Percentiles rank a stretch among this genome's conserved stretches.
phyloP scores from a whole-genome alignment of 2,888 invertebrate species.

The Candidula unifasciata region DNA sequence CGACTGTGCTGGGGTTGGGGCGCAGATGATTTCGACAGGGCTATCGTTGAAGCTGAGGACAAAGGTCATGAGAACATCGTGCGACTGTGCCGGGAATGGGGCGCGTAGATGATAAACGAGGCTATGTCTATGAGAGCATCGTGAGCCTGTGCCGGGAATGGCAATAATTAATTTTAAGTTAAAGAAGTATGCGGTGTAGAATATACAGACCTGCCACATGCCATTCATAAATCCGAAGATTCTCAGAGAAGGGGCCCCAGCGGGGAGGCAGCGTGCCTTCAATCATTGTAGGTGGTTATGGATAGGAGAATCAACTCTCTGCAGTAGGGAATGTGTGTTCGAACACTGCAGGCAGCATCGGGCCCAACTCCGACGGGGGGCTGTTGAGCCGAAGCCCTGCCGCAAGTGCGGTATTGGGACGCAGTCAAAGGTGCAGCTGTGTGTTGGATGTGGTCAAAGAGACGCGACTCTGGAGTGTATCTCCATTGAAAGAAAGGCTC shows the following conservation, averaged over 20 bases:
- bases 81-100: too few relatives aligned
- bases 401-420: neutral
- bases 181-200: neutral
- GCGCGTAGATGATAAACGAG: too few relatives aligned
- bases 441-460: neutral
- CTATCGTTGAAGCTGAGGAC: neutral
- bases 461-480: neutral
- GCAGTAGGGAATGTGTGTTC: neutral
- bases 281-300: too few relatives aligned
- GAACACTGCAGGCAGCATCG: neutral
- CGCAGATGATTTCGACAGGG: neutral
- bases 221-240: too few relatives aligned
- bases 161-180: neutral
- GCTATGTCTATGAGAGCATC: too few relatives aligned
- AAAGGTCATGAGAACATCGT: neutral
- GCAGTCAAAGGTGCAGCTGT: neutral
- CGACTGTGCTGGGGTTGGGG: neutral
- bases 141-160: neutral
- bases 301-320: too few relatives aligned
- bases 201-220: neutral
- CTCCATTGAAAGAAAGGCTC: neutral
- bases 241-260: too few relatives aligned
- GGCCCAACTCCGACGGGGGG: neutral
- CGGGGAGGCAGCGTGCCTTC: too few relatives aligned
- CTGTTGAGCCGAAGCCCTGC: constrained; percentile 2